Base-by-base conservation (phyloP, 2,888 invertebrate species). In the Ceriagrion tenellum region DNA sequence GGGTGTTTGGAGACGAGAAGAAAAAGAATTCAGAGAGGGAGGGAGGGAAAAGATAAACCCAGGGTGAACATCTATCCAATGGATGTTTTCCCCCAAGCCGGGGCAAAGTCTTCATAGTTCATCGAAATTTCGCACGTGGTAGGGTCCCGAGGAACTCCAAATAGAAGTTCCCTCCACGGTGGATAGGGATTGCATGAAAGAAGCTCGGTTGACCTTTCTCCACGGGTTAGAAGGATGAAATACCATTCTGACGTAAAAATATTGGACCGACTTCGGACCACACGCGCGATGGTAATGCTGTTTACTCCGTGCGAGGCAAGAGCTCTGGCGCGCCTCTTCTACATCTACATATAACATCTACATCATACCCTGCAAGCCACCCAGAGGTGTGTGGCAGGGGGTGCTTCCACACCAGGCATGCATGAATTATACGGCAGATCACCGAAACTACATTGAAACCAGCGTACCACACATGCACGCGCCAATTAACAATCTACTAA, bases 111-210 rank as follows among this genome's bases (percentile, higher is more conserved):
- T 35, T 81, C 35, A 81, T 30, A 35, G 81, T 81, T 35, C 35
- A 81, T 81, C 13, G 81, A 35, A 81, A 81, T 81, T 81, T 81
- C 35, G 30, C 81, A 81, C 81, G 81, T 81, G 81, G 81, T 35
- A 4, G 81, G 35, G 35, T 81, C 81, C 13, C 81, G 35, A 81
- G 35, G 12, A 81, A 81, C 81, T 81, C 30, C 8, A 81, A 69
- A 20, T 8, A 69, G 69, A 69, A 26, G 10, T 69, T 69, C 26
- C 16, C 35, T 35, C 81, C 10, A 2, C 2, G 18, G 6, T 8
- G 35, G 26, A 30, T 16, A 35, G 3, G 35, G 81, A 13, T 35
- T 81, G 81, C 81, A 35, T 35, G 0, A 30, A 35, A 35, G 69
- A 10, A 35, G 81, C 35, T 6, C 13, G 16, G 16, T 6, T 18